These are phyloP conservation scores for Bugulina stolonifera DNA, from an alignment of 2,888 invertebrate species.

Conservation along the genomic window DNA sequence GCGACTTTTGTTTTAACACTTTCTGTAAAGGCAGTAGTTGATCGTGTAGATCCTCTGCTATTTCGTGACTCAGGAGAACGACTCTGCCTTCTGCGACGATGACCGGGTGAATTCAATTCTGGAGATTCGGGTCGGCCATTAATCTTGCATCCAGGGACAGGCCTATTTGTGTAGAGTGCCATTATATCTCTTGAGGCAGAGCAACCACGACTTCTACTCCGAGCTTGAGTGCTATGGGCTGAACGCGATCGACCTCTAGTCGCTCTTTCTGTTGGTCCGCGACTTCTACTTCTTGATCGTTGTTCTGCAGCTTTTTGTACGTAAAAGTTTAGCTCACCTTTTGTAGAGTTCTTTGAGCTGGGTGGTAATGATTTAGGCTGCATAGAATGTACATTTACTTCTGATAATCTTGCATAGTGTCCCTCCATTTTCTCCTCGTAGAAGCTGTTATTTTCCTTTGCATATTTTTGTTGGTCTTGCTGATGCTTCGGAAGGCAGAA, in stretches of 20 bases:
- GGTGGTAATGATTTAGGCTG: background rate
- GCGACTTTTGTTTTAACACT: background rate
- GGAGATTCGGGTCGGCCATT: background rate
- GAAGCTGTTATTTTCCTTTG: background rate
- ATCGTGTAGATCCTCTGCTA: background rate
- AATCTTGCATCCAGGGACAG: background rate
- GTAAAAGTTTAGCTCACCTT: conserved; percentile 20
- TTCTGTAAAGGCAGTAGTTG: background rate
- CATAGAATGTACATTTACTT: background rate
- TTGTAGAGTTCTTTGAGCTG: background rate
- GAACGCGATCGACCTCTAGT: background rate
- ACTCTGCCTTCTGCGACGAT: background rate
- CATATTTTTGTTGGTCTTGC: background rate
- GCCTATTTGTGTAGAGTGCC: conserved; percentile 14
- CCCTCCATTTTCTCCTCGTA: conserved; percentile 12
- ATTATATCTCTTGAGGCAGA: conserved; percentile 25
- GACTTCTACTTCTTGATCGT: conserved; percentile 1
- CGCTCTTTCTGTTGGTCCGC: background rate
- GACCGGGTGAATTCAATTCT: background rate
- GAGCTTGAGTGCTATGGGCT: background rate
- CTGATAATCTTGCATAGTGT: background rate
- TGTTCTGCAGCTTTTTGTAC: conserved; percentile 23
- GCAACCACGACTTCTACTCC: background rate
- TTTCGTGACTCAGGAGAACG: background rate
- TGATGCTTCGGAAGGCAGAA: background rate